These are phyloP conservation scores for Eristalinus aeneus DNA, from an alignment of 2,888 invertebrate species.

Conservation along the genomic window DNA sequence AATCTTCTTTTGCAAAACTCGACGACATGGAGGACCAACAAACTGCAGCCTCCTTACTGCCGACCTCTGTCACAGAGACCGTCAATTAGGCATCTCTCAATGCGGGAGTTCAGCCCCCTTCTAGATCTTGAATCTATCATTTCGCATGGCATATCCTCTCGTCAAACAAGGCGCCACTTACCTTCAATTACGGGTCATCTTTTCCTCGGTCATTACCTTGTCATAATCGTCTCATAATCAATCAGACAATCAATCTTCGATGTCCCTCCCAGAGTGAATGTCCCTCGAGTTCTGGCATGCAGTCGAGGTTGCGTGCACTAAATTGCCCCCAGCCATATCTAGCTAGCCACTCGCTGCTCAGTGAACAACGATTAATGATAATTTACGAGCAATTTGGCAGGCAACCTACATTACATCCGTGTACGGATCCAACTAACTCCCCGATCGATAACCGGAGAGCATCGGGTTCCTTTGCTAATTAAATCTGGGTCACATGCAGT, in stretches of 20 bases:
- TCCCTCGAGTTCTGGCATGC: not conserved
- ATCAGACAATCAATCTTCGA: not conserved
- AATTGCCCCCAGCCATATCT: slow-evolving; percentile 36
- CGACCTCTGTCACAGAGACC: not conserved
- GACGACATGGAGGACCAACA: not conserved
- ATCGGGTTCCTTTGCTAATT: slow-evolving; percentile 59
- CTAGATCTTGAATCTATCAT: not conserved
- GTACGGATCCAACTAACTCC: slow-evolving; percentile 46
- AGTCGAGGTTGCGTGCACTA: slow-evolving; percentile 49
- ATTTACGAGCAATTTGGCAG: slow-evolving; percentile 57
- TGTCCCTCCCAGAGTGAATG: not conserved
- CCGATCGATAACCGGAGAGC: not conserved
- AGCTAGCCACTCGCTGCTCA: slow-evolving; percentile 19
- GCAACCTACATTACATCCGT: slow-evolving; percentile 49
- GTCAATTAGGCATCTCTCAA: not conserved
- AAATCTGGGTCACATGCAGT: slow-evolving; percentile 66
- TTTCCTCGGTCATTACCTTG: slow-evolving; percentile 23
- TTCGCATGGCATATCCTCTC: not conserved
- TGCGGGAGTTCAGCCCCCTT: not conserved
- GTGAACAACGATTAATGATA: slow-evolving; percentile 61
- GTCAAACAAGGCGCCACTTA: not conserved
- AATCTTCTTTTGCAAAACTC: not conserved
- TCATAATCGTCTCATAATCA: slow-evolving; percentile 20
- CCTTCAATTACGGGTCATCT: not conserved
- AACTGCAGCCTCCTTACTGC: not conserved